Percentiles rank a stretch among this genome's conserved stretches.
Evolutionary conservation across 1,140 invertebrate species (phyloP).

Genomic region (Choristoneura fumiferana): DNA sequence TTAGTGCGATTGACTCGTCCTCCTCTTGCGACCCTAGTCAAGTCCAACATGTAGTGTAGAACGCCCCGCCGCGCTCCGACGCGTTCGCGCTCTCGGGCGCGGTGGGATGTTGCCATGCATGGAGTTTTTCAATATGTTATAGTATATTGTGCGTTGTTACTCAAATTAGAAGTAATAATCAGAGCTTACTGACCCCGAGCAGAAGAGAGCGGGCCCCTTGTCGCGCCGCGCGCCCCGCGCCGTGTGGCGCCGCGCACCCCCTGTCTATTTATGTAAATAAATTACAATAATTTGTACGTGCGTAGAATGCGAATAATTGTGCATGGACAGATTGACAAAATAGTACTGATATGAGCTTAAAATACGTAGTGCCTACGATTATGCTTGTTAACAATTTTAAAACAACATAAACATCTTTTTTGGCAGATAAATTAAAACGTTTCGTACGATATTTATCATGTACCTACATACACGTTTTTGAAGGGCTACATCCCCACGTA

Average conservation of each 20-base stretch:
- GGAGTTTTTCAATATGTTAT: too few relatives aligned
- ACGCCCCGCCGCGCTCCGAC: too few relatives aligned
- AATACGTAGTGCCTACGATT: conserved; percentile 76
- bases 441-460: conserved; percentile 32
- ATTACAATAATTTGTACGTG: conserved; percentile 53
- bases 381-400: conserved; percentile 66
- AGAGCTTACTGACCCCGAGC: conserved; percentile 11
- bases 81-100: too few relatives aligned
- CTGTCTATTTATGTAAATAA: conserved; percentile 42
- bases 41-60: too few relatives aligned
- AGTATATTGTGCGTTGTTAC: too few relatives aligned
- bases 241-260: background rate
- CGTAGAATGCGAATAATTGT: conserved; percentile 62
- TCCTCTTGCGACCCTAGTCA: too few relatives aligned
- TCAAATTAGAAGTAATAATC: conserved; percentile 1
- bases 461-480: conserved; percentile 10
- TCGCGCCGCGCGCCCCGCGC: background rate
- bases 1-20: too few relatives aligned
- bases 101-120: too few relatives aligned
- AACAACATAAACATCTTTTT: conserved; percentile 40
- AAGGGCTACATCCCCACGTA: conserved; percentile 7
- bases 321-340: conserved; percentile 68
- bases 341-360: conserved; percentile 78
- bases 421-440: conserved; percentile 38
- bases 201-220: conserved; percentile 3